Evolutionary conservation across 2,888 invertebrate species (phyloP), one percentile per base, ranked within the genome.

Genomic region (Anoncus sp.): DNA sequence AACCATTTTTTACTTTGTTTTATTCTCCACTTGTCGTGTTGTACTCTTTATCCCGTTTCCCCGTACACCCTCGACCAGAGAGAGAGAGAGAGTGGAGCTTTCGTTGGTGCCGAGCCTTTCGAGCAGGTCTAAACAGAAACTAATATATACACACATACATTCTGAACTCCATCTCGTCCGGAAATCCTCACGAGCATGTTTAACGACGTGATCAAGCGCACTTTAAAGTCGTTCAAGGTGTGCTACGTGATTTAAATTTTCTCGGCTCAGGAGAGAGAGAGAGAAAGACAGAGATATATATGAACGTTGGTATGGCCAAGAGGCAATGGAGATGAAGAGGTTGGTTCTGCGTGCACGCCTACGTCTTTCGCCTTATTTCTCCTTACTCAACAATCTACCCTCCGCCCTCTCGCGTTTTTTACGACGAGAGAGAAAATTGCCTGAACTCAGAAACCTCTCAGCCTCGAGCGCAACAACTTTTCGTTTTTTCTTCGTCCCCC

Each of bases 181-280:
- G 65, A 63, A 65, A 73, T 24, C 59, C 51, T 65, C 59, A 18
- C 59, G 57, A 38, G 60, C 31, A 59, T 73, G 73, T 67, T 49
- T 59, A 65, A 77, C 73, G 77, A 69, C 69, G 69, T 59, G 73
- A 77, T 73, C 77, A 69, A 73, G 77, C 73, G 69, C 73, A 69
- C 69, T 77, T 69, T 67, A 73, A 77, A 77, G 73, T 77, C 77
- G 77, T 73, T 77, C 65, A 73, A 73, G 77, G 62, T 51, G 31
- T 35, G 51, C 63, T 73, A 69, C 69, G 69, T 69, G 73, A 77
- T 77, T 77, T 77, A 51, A 67, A 77, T 73, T 77, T 73, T 65
- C 73, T 73, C 16, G 22, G 57, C 45, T 40, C 59, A 53, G 43
- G 22, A 27, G 31, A 12, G 59, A 63, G 47, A 22, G 45, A 22